Percentiles rank a stretch among this genome's conserved stretches.
Conservation (phyloP, 2,113 vertebrate genomes). For the Hyla sarda region DNA sequence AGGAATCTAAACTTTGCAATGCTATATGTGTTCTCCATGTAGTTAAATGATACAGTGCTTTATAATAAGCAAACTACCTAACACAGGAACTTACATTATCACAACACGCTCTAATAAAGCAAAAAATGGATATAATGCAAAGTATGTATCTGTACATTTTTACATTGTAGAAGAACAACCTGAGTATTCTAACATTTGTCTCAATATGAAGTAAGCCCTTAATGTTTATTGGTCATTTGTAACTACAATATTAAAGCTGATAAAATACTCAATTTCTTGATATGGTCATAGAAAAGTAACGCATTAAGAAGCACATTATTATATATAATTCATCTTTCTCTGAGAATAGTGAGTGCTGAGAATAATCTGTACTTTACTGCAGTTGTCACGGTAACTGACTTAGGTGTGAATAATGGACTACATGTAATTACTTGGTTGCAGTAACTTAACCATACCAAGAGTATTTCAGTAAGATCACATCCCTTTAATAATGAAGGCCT, state of each 20-base stretch:
- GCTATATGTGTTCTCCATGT: no score
- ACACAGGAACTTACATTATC: no score
- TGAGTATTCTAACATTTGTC: neutral
- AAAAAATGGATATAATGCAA: no score
- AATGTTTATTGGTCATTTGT: neutral
- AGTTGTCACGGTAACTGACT: conserved; percentile 50
- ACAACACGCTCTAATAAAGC: no score
- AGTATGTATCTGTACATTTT: no score
- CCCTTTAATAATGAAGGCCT: no score
- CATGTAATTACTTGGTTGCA: conserved; percentile 42
- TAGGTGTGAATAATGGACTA: conserved; percentile 40
- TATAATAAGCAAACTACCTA: no score
- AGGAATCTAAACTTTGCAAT: no score
- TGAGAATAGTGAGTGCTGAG: neutral
- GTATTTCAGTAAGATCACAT: no score
- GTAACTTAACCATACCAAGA: conserved; percentile 16
- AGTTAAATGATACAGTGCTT: no score
- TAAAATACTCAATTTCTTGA: neutral
- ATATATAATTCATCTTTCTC: neutral
- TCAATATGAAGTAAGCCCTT: neutral
- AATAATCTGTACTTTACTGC: neutral
- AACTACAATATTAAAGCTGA: neutral
- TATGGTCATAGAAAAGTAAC: neutral
- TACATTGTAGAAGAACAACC: neutral
- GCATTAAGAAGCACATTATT: neutral